Conservation (phyloP, 2,797 vertebrate genomes). For the Coregonus ussuriensis region DNA sequence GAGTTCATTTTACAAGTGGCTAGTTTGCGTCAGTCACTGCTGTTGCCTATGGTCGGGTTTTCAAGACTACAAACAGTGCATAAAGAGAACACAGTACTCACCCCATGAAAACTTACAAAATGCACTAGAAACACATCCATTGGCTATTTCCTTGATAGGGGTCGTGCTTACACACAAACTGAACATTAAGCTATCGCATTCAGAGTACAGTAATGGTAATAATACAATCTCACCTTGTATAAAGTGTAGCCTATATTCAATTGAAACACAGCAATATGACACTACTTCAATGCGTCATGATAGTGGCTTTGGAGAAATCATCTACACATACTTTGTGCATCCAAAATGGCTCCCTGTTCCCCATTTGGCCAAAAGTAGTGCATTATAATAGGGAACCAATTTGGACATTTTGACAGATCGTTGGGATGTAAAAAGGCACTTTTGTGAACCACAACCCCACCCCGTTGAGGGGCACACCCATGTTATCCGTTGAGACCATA, state of each 20-base stretch:
- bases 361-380: too few relatives aligned
- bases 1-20: too few relatives aligned
- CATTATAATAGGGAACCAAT: too few relatives aligned
- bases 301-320: not conserved
- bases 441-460: constrained; percentile 10
- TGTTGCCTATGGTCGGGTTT: too few relatives aligned
- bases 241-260: not conserved
- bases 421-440: not conserved
- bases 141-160: constrained; percentile 12
- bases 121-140: not conserved
- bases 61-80: too few relatives aligned
- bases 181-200: too few relatives aligned
- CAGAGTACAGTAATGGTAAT: not conserved
- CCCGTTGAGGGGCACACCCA: not conserved
- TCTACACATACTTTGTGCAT: not conserved
- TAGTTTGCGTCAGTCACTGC: too few relatives aligned
- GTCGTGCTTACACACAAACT: constrained; percentile 15
- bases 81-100: too few relatives aligned
- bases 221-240: not conserved
- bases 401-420: too few relatives aligned
- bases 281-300: not conserved
- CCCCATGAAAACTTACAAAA: too few relatives aligned
- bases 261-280: not conserved
- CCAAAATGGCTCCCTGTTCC: too few relatives aligned
- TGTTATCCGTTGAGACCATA: not conserved